Evolutionary conservation across 2,113 vertebrate species (phyloP), one percentile per base, ranked within the genome.

Genomic region (Psettodes erumei): DNA sequence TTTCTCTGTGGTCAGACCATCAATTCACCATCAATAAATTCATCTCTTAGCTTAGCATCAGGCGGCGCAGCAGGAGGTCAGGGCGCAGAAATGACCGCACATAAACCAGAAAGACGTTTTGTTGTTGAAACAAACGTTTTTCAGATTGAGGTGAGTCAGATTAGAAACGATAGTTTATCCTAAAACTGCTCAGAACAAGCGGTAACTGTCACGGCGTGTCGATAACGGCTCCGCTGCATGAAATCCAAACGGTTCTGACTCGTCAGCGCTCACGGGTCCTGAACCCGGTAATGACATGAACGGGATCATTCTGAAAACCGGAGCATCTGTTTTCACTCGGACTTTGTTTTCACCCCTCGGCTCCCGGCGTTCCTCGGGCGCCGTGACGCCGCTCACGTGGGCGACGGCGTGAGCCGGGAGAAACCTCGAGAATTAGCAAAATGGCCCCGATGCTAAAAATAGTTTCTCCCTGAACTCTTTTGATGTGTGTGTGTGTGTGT

Each of bases 281-380:
- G 30, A 59, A 65, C 35, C 40, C 0, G 60, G 32, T 38, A 75
- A 71, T 61, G 71, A 81, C 58, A 82, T 15, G 47, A 60, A 25
- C 0, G 37, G 67, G 84, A 67, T 79, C 62, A 78, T 86, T 58
- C 77, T 73, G n/a, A 50, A 86, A 87, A 74, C 64, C 80, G 54
- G 74, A 54, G 74, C 87, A 85, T 90, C 78, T 91, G 91, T 83
- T 89, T 91, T 80, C 79, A 78, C 85, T 90, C 58, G 83, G 82
- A 71, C 50, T 76, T 81, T 86, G 85, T 84, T 81, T 82, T 75
- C 71, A 47, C 55, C 70, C 58, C 43, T 63, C 56, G 62, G 69
- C 75, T 56, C 23, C 13, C 56, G 71, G 67, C 68, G 43, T 67
- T 87, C 87, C 74, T 82, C 64, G 35, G 58, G 78, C 16, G 78